Conservation (phyloP, 53 echinoderm and acorn worm genomes). For the Mesocentrotus franciscanus region DNA sequence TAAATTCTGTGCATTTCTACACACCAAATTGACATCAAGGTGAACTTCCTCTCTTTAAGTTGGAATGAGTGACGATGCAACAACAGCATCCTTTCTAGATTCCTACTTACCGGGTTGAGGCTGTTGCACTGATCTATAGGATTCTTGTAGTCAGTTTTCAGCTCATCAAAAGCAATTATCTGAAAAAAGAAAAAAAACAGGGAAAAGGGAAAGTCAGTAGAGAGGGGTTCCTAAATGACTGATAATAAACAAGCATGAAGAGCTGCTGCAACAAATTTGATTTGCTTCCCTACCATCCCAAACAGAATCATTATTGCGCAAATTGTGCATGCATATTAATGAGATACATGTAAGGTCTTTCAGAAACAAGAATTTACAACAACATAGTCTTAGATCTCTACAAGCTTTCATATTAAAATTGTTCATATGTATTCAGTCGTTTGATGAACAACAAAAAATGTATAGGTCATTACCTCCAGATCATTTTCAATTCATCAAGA, state of each 20-base stretch:
- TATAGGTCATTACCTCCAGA: too few species aligned
- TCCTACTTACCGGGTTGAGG: constrained; percentile 92
- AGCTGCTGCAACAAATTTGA: neutral
- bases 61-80: neutral
- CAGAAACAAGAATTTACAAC: neutral
- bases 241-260: neutral
- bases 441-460: too few species aligned
- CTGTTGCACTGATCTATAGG: constrained; percentile 99
- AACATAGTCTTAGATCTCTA: neutral
- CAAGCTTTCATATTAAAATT: too few species aligned
- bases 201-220: neutral
- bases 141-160: constrained; percentile 99
- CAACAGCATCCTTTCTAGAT: neutral
- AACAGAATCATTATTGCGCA: too few species aligned
- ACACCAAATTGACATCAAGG: too few species aligned
- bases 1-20: too few species aligned
- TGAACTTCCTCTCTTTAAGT: too few species aligned
- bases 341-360: neutral
- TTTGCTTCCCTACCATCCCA: too few species aligned
- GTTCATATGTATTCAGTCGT: too few species aligned
- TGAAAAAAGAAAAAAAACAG: constrained; percentile 54
- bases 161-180: constrained; percentile 99
- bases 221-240: neutral
- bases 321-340: neutral
- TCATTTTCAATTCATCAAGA: too few species aligned